These are phyloP conservation scores for Caenorhabditis imperialis DNA, from an alignment of 2,888 invertebrate species.

Conservation along the genomic window DNA sequence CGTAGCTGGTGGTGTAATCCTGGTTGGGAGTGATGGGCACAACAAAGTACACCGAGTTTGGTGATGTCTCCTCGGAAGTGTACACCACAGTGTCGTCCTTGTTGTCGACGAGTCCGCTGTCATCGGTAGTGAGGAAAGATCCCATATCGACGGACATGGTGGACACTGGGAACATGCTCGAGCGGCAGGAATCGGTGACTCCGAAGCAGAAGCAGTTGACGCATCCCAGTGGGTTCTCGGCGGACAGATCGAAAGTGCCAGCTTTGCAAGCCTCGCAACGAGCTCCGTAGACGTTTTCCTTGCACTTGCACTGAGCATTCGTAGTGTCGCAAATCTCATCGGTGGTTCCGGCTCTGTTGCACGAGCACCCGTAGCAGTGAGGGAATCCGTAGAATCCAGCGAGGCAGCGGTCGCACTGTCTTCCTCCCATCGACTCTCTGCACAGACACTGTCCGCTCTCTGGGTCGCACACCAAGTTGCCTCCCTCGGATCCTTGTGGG, in stretches of 20 bases:
- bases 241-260: constrained; percentile 91
- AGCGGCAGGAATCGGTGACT: constrained; percentile 88
- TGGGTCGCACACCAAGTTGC: constrained; percentile 89
- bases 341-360: constrained; percentile 82
- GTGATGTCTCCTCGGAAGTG: constrained; percentile 55
- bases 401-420: constrained; percentile 90
- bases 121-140: constrained; percentile 64
- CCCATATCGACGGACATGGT: constrained; percentile 61
- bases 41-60: constrained; percentile 83
- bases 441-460: constrained; percentile 91
- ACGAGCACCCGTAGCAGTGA: constrained; percentile 86
- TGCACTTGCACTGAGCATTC: constrained; percentile 86
- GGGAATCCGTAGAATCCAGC: constrained; percentile 89
- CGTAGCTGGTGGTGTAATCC: constrained; percentile 83
- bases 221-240: constrained; percentile 89
- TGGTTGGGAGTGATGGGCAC: constrained; percentile 86
- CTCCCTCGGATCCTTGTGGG: constrained; percentile 85
- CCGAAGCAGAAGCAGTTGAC: constrained; percentile 98
- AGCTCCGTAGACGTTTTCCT: constrained; percentile 86
- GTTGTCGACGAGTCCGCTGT: constrained; percentile 65
- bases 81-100: constrained; percentile 65
- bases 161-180: constrained; percentile 82
- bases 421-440: constrained; percentile 88
- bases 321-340: constrained; percentile 89
- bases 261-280: constrained; percentile 90